Base-by-base conservation (phyloP, 2,797 vertebrate genomes). In the Echiichthys vipera region DNA sequence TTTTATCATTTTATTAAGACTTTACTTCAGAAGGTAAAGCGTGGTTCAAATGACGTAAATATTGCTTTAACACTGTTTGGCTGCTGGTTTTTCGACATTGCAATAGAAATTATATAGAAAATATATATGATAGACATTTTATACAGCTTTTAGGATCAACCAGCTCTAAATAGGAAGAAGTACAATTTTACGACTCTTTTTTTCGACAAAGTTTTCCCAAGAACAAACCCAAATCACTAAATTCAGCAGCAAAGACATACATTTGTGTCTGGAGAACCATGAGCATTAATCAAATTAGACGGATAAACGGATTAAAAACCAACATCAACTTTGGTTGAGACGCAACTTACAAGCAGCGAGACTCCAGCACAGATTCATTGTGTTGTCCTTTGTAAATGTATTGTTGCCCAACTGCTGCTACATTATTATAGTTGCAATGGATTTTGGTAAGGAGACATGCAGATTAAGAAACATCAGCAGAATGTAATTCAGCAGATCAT, bases 311-410 rank as follows among this genome's bases (percentile, higher is more conserved):
- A 45, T 76, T 59, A 27, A 59, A 54, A 47, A 22, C 6, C 59
- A 46, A 13, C 7, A 1, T 47, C 27, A n/a, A n/a, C n/a, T 61
- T 73, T 14, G 15, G 55, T 54, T 63, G 10, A 53, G 8, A 24
- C 0, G 0, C 17, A 43, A 5, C 7, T 24, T 15, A 66, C 20
- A 36, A 30, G 10, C 51, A 50, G 6, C 2, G 12, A 34, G 45
- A 61, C 25, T 32, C 30, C 18, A 40, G 50, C 72, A 43, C 24
- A 22, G 42, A 56, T 70, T 55, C 32, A 37, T 61, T 20, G 30
- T 45, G 6, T 10, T 54, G 5, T 18, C 51, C 25, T 66, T 45
- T 43, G 50, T 30, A 18, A n/a, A 51, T 51, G 40, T 14, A 3
- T 34, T 65, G 24, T 30, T 29, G 17, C 57, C 29, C 10, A 24